Base-by-base conservation (phyloP, 2,888 invertebrate species). In the Mimachlamys varia region DNA sequence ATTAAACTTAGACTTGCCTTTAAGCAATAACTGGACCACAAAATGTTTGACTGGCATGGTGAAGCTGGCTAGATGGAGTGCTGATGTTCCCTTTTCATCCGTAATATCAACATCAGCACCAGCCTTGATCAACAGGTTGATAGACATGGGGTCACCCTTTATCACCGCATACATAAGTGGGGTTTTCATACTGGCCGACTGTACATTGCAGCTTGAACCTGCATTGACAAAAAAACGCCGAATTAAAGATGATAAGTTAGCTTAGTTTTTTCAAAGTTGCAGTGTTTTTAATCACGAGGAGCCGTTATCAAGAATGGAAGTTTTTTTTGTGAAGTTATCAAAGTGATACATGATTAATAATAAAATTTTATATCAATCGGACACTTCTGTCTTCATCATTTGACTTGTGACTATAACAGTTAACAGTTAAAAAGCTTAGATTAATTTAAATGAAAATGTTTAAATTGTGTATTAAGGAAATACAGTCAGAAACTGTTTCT, bases 11-110 rank as follows among this genome's bases (percentile, higher is more conserved):
- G 58, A 27, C 76, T 76, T 12, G 33, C 76, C 76, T 15, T 76
- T 76, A 4, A 76, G 76, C 33, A 76, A 33, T 13, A 76, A 33
- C 12, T 76, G 76, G 27, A 76, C 76, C 4, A 76, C 22, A 76
- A 13, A 33, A 76, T 76, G 76, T 76, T 76, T 76, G 33, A 76
- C 76, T 33, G 76, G 76, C 76, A 76, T 76, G 76, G 76, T 76
- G 33, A 76, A 76, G 76, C 76, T 76, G 76, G 76, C 76, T 33
- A 76, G 76, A 76, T 76, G 76, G 33, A 76, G 76, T 76, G 76
- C 76, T 76, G 76, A 76, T 76, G 76, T 76, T 7, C 76, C 76
- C 76, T 76, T 76, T 33, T 76, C 76, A 33, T 76, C 76, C 12
- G 33, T 33, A 76, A 76, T 76, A 12, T 76, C 76, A 12, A 76